These are phyloP conservation scores for Meteorus sp. DNA, from an alignment of 1,140 invertebrate species.

Conservation along the genomic window DNA sequence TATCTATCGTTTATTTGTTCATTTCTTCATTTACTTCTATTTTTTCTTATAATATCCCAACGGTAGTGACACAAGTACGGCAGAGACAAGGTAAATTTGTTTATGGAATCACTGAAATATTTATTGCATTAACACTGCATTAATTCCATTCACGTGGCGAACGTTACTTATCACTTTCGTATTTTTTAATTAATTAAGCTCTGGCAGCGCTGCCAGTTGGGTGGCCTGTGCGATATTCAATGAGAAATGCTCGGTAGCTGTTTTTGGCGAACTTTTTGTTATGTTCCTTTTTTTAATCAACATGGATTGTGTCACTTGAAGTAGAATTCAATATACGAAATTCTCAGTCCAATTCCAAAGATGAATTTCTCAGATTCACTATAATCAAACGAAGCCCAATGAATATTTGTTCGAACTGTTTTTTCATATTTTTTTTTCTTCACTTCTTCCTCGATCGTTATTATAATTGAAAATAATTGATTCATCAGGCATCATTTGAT, in stretches of 20 bases:
- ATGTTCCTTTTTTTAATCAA: too few relatives aligned
- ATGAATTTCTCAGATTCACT: too few relatives aligned
- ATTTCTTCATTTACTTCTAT: conserved; percentile 37
- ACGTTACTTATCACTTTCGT: neutral
- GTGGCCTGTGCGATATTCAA: conserved; percentile 27
- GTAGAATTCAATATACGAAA: too few relatives aligned
- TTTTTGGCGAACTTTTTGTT: too few relatives aligned
- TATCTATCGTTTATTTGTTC: too few relatives aligned
- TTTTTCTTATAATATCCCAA: conserved; percentile 38
- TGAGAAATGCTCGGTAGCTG: conserved; percentile 34
- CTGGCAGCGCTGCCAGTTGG: conserved; percentile 36
- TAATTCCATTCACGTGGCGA: conserved; percentile 29
- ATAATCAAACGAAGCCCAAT: too few relatives aligned
- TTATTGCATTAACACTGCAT: conserved; percentile 25
- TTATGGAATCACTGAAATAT: conserved; percentile 21
- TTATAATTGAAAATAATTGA: neutral
- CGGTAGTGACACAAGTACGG: conserved; percentile 47
- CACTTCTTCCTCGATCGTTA: too few relatives aligned
- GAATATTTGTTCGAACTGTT: too few relatives aligned
- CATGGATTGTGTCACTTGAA: too few relatives aligned
- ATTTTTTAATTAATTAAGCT: conserved; percentile 16
- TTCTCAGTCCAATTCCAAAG: too few relatives aligned
- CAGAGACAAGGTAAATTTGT: conserved; percentile 50
- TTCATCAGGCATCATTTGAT: neutral
- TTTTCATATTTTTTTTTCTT: too few relatives aligned